Conservation (phyloP, 1,140 invertebrate genomes). For the Drosophila baimaii region DNA sequence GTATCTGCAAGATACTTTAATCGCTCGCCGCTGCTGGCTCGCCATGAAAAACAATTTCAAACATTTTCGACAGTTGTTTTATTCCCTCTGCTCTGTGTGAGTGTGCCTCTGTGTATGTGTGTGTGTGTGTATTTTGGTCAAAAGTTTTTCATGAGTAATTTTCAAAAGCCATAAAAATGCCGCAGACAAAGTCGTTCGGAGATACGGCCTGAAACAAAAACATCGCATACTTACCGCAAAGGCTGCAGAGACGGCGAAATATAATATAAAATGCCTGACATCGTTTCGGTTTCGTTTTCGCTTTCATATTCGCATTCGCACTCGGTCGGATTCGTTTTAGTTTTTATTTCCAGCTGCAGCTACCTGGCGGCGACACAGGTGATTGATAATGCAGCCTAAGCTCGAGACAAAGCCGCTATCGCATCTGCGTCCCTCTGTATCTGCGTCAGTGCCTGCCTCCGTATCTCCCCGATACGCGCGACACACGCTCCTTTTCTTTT, state of each 20-base stretch:
- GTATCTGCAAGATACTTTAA: constrained; percentile 72
- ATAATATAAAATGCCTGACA: constrained; percentile 58
- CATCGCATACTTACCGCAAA: constrained; percentile 27
- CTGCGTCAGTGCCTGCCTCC: constrained; percentile 9
- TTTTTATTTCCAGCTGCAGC: constrained; percentile 43
- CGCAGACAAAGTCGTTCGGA: constrained; percentile 54
- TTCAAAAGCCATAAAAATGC: constrained; percentile 73
- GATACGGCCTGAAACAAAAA: constrained; percentile 37
- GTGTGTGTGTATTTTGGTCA: constrained; percentile 45
- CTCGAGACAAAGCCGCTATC: constrained; percentile 61
- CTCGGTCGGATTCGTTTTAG: constrained; percentile 6
- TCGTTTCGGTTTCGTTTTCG: constrained; percentile 28
- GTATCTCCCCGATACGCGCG: constrained; percentile 58
- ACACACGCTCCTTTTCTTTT: constrained; percentile 35
- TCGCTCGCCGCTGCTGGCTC: constrained; percentile 29
- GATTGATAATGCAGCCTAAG: constrained; percentile 75
- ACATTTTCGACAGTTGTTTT: constrained; percentile 53
- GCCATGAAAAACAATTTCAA: constrained; percentile 61
- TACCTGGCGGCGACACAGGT: constrained; percentile 65
- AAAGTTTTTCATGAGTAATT: constrained; percentile 74
- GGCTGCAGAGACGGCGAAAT: constrained; percentile 15
- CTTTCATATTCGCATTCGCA: constrained; percentile 16
- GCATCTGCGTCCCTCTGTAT: constrained; percentile 48
- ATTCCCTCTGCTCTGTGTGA: constrained; percentile 20
- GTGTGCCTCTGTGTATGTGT: background rate